Percentiles rank a stretch among this genome's conserved stretches.
Conservation (phyloP, 2,888 invertebrate genomes). For the Merodon equestris region DNA sequence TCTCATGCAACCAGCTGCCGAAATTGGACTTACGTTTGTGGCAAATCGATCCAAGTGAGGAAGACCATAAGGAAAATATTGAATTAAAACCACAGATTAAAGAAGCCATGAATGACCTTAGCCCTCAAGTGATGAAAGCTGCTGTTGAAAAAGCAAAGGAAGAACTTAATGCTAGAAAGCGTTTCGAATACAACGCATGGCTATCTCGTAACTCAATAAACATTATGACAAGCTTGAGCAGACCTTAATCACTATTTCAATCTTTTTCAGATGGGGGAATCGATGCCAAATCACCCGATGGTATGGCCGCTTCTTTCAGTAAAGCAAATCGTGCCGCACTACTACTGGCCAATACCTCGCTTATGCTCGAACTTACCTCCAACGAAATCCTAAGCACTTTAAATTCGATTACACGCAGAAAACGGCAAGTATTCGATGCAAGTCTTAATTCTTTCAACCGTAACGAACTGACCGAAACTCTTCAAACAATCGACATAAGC, state of each 20-base stretch:
- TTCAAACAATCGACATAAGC: conserved; percentile 89
- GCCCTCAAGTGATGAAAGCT: conserved; percentile 85
- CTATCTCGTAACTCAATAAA: conserved; percentile 83
- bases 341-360: conserved; percentile 90
- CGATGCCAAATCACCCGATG: conserved; percentile 91
- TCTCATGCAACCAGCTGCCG: conserved; percentile 86
- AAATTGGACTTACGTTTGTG: conserved; percentile 85
- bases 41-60: conserved; percentile 81
- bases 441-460: conserved; percentile 80
- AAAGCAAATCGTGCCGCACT: conserved; percentile 92
- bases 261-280: conserved; percentile 85
- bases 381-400: conserved; percentile 88
- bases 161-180: conserved; percentile 86
- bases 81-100: conserved; percentile 76
- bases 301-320: conserved; percentile 93
- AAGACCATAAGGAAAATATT: conserved; percentile 73
- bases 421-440: conserved; percentile 87
- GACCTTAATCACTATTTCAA: background rate
- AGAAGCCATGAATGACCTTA: conserved; percentile 83
- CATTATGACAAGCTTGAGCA: too few relatives aligned
- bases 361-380: conserved; percentile 91
- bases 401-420: conserved; percentile 80
- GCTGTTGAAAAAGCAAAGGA: conserved; percentile 90
- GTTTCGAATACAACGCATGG: conserved; percentile 91
- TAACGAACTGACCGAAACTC: conserved; percentile 86